Evolutionary conservation across 2,888 invertebrate genomes (phyloP).

Genomic region (Acanthosoma haemorrhoidale): DNA sequence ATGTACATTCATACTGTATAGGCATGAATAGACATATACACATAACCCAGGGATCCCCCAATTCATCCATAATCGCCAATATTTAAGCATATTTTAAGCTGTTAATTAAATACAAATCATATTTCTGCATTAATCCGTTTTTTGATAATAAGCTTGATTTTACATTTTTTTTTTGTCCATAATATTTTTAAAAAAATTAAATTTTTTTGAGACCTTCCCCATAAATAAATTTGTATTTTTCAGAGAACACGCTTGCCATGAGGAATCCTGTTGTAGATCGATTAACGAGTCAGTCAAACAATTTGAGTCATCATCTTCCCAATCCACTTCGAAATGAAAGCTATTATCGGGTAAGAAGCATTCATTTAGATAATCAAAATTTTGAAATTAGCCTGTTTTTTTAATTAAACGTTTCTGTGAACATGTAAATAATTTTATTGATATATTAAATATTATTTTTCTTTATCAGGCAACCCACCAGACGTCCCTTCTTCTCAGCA

Average conservation of each 20-base stretch:
- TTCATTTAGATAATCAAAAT: slow-evolving; percentile 40
- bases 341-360: slow-evolving; percentile 69
- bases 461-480: slow-evolving; percentile 54
- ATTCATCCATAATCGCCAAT: too few species aligned
- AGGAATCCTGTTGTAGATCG: slow-evolving; percentile 86
- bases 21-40: too few species aligned
- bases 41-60: too few species aligned
- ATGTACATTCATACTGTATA: too few species aligned
- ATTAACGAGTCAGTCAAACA: slow-evolving; percentile 62
- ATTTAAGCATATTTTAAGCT: too few species aligned
- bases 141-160: too few species aligned
- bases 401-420: background rate
- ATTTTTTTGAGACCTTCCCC: too few species aligned
- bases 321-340: slow-evolving; percentile 76
- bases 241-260: slow-evolving; percentile 34
- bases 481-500: slow-evolving; percentile 47
- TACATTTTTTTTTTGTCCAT: too few species aligned
- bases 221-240: too few species aligned
- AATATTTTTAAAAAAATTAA: too few species aligned
- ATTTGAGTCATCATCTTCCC: slow-evolving; percentile 43
- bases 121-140: too few species aligned
- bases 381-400: background rate
- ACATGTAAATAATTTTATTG: background rate
- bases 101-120: too few species aligned
- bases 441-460: background rate